phyloP scores from a whole-genome alignment of 2,888 invertebrate species.

The Dione juno region DNA sequence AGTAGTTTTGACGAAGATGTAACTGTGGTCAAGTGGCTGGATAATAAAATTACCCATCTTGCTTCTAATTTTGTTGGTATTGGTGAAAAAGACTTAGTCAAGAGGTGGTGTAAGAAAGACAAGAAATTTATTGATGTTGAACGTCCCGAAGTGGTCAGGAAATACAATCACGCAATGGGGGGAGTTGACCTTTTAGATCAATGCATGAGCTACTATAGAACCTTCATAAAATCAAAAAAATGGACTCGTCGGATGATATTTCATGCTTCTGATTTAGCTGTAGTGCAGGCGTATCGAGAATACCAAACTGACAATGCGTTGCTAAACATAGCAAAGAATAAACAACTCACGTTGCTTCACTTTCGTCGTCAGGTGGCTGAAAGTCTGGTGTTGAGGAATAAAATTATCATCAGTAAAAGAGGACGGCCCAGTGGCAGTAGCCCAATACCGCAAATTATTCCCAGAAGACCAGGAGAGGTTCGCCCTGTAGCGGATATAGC shows the following conservation, averaged over 20 bases:
- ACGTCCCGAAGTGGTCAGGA: conserved; percentile 50
- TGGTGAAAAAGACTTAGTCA: conserved; percentile 47
- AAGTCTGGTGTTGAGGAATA: conserved; percentile 47
- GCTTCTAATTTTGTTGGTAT: conserved; percentile 51
- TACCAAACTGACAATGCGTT: conserved; percentile 47
- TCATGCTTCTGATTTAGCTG: conserved; percentile 49
- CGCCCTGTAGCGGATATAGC: conserved; percentile 48
- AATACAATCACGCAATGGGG: conserved; percentile 55
- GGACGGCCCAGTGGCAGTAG: conserved; percentile 49
- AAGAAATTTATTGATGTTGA: conserved; percentile 47
- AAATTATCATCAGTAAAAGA: conserved; percentile 47
- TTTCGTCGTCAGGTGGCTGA: conserved; percentile 48
- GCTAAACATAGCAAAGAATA: conserved; percentile 45
- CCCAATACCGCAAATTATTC: conserved; percentile 44
- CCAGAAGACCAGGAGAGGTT: conserved; percentile 49
- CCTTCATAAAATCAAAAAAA: conserved; percentile 54
- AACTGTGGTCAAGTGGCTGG: conserved; percentile 50
- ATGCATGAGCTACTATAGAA: conserved; percentile 54
- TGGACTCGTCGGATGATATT: conserved; percentile 54
- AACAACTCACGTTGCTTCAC: conserved; percentile 47
- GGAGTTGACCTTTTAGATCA: conserved; percentile 55
- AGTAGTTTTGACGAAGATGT: conserved; percentile 47
- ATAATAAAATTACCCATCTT: conserved; percentile 48
- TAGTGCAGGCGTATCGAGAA: conserved; percentile 47
- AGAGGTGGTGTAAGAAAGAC: conserved; percentile 46